Base-by-base conservation (phyloP, 1,140 invertebrate species). In the Papilio glaucus region DNA sequence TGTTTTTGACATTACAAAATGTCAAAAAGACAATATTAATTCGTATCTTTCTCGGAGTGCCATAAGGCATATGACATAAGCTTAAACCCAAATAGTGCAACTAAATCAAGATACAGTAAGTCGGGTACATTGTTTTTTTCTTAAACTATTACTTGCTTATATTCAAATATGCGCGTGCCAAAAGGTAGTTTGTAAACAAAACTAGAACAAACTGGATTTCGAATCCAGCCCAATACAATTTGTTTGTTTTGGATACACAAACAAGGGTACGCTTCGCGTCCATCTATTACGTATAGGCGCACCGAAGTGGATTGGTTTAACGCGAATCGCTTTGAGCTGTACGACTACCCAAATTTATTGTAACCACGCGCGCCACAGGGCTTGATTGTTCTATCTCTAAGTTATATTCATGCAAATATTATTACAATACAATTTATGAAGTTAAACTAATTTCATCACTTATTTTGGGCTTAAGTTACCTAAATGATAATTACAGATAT, bases 221-320 rank as follows among this genome's bases (percentile, higher is more conserved):
- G 10, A 45, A 24, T 57, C 49, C 21, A 26, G 21, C 9, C 49
- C 49, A 57, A 57, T 57, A 24, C 49, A 57, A 57, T 57, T 57
- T 57, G 49, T 57, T 57, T 26, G 49, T 10, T 57, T 57, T 57
- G 49, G 49, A 57, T 57, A 15, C 60, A 62, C 26, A 62, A 62
- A 62, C 60, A 62, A 37, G 13, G 29, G 33, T 65, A 24, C 62
- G 29, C 7, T 37, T 13, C 29, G 15, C 62, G 29, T 39, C 62
- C 62, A 65, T 65, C 33, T 65, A 39, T 65, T 65, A 65, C 62
- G 37, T 21, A 65, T 15, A 33, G 62, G 33, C 37, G 62, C 37
- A 65, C 33, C 62, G 33, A 65, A 65, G 62, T 65, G 15, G 62
- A 65, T 65, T 65, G 62, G 62, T 65, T 65, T 37, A 65, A 37